These are phyloP conservation scores for Hydrozoanthus tunicans DNA, from an alignment of 64 coral and sea anemone genomes.

Conservation along the genomic window DNA sequence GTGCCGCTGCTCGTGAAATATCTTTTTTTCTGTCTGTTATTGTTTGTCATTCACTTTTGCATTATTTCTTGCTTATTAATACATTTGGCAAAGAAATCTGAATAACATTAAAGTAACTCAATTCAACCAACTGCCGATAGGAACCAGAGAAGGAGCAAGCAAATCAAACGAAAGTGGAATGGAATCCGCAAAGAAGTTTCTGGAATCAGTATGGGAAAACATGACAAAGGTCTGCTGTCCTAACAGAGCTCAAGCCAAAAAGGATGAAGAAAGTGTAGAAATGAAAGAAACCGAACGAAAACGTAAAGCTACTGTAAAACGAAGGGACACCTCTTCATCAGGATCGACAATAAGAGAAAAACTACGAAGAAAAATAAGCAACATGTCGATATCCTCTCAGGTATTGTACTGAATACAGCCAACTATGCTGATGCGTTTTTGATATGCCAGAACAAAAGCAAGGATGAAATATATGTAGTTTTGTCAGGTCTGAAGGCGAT, in stretches of 20 bases:
- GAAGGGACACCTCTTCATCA: constrained; percentile 15
- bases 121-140: background rate
- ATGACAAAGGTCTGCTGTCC: background rate
- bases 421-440: too few relatives aligned
- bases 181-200: constrained; percentile 11
- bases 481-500: too few relatives aligned
- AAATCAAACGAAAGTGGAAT: constrained; percentile 27
- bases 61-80: background rate
- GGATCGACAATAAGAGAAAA: constrained; percentile 54
- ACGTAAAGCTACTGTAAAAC: background rate
- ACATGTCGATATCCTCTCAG: constrained; percentile 26
- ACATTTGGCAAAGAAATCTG: background rate
- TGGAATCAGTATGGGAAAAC: background rate
- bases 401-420: background rate
- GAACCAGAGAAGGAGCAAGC: constrained; percentile 30
- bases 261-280: background rate
- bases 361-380: constrained; percentile 44
- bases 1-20: too few relatives aligned
- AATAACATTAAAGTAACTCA: background rate
- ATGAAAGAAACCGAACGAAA: background rate
- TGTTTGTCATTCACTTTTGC: background rate
- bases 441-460: too few relatives aligned
- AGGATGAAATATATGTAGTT: too few relatives aligned
- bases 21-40: background rate
- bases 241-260: background rate